phyloP scores from a whole-genome alignment of 2,797 vertebrate genomes.

The Pipistrellus pygmaeus region DNA sequence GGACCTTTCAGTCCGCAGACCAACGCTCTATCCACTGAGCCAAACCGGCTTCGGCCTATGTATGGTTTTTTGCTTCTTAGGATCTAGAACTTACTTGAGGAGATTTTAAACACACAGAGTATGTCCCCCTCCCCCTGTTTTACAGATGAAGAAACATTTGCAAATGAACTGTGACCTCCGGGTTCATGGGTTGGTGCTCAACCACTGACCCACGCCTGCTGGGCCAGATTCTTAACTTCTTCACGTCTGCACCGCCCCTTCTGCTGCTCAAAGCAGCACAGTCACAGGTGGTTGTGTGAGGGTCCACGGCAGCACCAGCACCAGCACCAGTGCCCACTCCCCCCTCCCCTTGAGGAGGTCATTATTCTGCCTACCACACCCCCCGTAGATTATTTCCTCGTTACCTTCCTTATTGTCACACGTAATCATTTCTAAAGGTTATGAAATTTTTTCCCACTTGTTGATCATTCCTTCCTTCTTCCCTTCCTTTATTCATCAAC shows the following conservation, averaged over 20 bases:
- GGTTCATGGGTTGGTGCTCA: no score
- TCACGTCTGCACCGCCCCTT: neutral
- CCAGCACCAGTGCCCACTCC: no score
- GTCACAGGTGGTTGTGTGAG: neutral
- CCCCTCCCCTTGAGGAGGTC: neutral
- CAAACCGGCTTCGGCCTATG: no score
- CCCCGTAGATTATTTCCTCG: neutral
- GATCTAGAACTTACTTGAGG: neutral
- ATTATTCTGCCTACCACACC: neutral
- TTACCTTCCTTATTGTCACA: neutral
- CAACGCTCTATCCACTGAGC: no score
- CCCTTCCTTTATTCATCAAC: neutral
- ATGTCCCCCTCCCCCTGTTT: neutral
- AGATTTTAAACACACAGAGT: neutral
- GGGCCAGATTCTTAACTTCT: neutral
- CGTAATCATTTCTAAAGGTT: neutral
- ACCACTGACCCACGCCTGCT: no score
- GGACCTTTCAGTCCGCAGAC: no score
- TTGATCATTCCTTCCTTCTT: neutral
- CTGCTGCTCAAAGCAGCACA: neutral
- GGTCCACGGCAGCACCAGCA: no score
- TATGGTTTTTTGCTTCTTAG: neutral
- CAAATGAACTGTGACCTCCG: no score
- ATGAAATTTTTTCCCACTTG: neutral
- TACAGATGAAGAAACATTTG: neutral